A percentile compares a stretch with the other conserved stretches of the same genome.
Conservation (phyloP, 2,888 invertebrate species). For the Watsonalla binaria region DNA sequence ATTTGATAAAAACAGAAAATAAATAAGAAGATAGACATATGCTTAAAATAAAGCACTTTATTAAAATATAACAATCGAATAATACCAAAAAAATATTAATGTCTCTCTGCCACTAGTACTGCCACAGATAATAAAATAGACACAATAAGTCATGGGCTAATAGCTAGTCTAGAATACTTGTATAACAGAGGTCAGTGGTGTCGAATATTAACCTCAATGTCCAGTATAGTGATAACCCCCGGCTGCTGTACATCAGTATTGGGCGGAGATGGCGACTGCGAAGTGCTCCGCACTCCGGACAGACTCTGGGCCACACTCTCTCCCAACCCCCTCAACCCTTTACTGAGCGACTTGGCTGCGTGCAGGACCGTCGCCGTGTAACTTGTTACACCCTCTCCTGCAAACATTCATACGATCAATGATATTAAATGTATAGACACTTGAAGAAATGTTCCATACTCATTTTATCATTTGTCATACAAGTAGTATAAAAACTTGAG, state of each 20-base stretch:
- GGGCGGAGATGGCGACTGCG: conserved; percentile 70
- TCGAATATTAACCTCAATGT: conserved; percentile 81
- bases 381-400: conserved; percentile 89
- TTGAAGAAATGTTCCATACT: too few species aligned
- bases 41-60: too few species aligned
- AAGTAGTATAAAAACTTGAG: too few species aligned
- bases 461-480: too few species aligned
- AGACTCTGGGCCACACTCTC: conserved; percentile 95
- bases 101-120: too few species aligned
- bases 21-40: too few species aligned
- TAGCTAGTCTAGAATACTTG: not conserved
- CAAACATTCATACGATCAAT: conserved; percentile 4
- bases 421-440: not conserved
- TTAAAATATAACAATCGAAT: too few species aligned
- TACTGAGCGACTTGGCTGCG: conserved; percentile 95
- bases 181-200: not conserved
- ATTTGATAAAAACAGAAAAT: too few species aligned
- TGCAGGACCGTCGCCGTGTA: conserved; percentile 96
- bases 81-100: too few species aligned
- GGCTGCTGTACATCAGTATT: conserved; percentile 84
- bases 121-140: too few species aligned
- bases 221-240: conserved; percentile 93
- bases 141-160: too few species aligned
- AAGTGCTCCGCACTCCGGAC: conserved; percentile 82
- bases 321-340: conserved; percentile 92